A percentile compares a stretch with the other conserved stretches of the same genome.
Conservation (phyloP, 2,113 vertebrate species). For the Ranitomeya variabilis region DNA sequence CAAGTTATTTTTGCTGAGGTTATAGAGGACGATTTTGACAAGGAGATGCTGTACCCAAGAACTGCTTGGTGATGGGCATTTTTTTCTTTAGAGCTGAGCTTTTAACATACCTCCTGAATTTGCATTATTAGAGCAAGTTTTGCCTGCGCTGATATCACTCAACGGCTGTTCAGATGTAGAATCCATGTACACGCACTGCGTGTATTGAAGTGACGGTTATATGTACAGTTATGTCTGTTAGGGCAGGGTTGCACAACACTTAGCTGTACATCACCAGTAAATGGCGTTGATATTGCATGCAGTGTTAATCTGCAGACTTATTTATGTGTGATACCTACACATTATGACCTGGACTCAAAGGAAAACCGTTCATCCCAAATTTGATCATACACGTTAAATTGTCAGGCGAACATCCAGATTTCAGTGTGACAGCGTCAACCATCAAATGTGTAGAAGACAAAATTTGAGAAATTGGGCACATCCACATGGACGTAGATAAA, state of each 20-base stretch:
- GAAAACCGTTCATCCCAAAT: too few species aligned
- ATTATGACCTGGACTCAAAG: too few species aligned
- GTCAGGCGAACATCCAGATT: too few species aligned
- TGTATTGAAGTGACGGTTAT: neutral
- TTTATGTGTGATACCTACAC: too few species aligned
- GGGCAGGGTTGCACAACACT: neutral
- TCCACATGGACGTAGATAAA: too few species aligned
- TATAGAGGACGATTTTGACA: slow-evolving; percentile 50
- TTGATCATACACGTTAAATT: too few species aligned
- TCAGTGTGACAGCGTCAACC: too few species aligned
- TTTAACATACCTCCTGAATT: neutral
- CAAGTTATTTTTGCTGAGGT: slow-evolving; percentile 56
- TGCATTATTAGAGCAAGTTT: neutral
- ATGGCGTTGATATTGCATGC: neutral
- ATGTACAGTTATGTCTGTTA: neutral
- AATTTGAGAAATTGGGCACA: too few species aligned
- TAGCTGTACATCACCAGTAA: neutral
- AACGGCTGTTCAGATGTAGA: neutral
- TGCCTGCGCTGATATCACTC: neutral
- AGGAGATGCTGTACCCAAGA: slow-evolving; percentile 44
- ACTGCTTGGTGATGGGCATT: neutral
- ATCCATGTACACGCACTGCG: neutral
- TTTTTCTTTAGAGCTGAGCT: slow-evolving; percentile 63
- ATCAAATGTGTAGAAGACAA: too few species aligned
- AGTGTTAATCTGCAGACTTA: neutral